Base-by-base conservation (phyloP, 2,113 vertebrate genomes). In the Thunnus maccoyii region DNA sequence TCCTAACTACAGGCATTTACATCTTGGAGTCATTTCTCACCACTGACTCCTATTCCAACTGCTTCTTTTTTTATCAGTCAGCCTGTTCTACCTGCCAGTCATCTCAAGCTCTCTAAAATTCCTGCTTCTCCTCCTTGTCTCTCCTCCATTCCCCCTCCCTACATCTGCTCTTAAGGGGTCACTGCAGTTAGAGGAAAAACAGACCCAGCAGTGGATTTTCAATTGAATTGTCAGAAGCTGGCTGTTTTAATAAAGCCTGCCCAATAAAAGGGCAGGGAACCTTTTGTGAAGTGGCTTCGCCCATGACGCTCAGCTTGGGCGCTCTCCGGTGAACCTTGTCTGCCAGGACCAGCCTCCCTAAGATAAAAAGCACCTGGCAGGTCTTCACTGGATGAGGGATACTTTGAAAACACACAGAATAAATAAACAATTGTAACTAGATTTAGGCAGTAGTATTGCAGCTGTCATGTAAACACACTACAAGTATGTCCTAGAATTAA, bases 171-270 rank as follows among this genome's bases (percentile, higher is more conserved):
- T 85, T 83, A 88, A 89, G 86, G 86, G 82, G 74, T 91, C 86
- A 85, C 84, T 88, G 80, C 86, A 84, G 94, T 93, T 84, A 72
- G 86, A 88, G 78, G 62, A 76, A 90, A 93, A 94, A 92, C 89
- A 92, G 82, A 89, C 85, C 86, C 89, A 90, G 87, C 86, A 80
- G 88, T 88, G 85, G 74, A 83, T 92, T 92, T 92, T 80, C 91
- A 85, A 92, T 92, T 91, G 90, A 89, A 92, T 93, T 90, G 89
- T 92, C 91, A 89, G 90, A 89, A 90, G 81, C 85, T 89, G 81
- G 78, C 81, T 80, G 85, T 90, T 93, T 94, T 93, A 93, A 93
- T 94, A 92, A 93, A 94, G 88, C 84, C 82, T 79, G 68, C 72
- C 82, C 90, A 94, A 93, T 91, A 89, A 94, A 93, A 93, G 89